phyloP scores from a whole-genome alignment of 1,140 invertebrate genomes.

The Drosophila micromelanica region DNA sequence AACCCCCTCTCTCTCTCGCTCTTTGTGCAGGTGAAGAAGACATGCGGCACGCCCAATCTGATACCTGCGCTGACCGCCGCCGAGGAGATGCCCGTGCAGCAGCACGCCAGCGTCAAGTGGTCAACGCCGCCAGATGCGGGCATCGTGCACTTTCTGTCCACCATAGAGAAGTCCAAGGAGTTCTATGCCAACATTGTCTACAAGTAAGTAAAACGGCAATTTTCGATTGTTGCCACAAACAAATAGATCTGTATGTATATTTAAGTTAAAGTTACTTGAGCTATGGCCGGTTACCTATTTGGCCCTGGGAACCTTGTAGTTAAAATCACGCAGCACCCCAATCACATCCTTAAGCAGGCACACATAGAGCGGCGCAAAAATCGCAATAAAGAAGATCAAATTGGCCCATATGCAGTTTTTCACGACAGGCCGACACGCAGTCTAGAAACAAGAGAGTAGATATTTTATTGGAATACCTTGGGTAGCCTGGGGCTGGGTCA shows the following conservation, averaged over 20 bases:
- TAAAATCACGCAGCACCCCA: slow-evolving; percentile 37
- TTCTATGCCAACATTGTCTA: slow-evolving; percentile 82
- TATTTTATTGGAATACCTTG: too few relatives aligned
- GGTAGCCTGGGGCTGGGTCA: too few relatives aligned
- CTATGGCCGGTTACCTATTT: slow-evolving; percentile 8
- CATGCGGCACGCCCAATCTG: slow-evolving; percentile 80
- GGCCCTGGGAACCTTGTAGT: slow-evolving; percentile 21
- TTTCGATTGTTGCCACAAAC: slow-evolving; percentile 9
- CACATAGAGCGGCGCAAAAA: slow-evolving; percentile 67
- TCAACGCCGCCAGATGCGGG: slow-evolving; percentile 72
- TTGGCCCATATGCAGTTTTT: slow-evolving; percentile 51
- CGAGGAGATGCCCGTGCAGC: slow-evolving; percentile 42
- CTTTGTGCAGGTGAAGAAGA: slow-evolving; percentile 74
- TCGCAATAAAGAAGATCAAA: slow-evolving; percentile 64
- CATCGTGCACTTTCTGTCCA: slow-evolving; percentile 73
- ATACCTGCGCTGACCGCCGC: slow-evolving; percentile 55
- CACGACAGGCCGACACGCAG: slow-evolving; percentile 45
- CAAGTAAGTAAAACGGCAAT: slow-evolving; percentile 64
- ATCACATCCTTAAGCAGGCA: slow-evolving; percentile 63
- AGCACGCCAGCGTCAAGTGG: slow-evolving; percentile 67
- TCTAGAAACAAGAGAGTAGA: slow-evolving; percentile 14
- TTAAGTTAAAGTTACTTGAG: slow-evolving; percentile 12
- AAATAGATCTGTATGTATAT: slow-evolving; percentile 22
- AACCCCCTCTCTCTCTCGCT: not conserved
- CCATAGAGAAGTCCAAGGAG: slow-evolving; percentile 82